Evolutionary conservation across 2,113 vertebrate species (phyloP), one percentile per base, ranked within the genome.

Genomic region (Neogale vison): DNA sequence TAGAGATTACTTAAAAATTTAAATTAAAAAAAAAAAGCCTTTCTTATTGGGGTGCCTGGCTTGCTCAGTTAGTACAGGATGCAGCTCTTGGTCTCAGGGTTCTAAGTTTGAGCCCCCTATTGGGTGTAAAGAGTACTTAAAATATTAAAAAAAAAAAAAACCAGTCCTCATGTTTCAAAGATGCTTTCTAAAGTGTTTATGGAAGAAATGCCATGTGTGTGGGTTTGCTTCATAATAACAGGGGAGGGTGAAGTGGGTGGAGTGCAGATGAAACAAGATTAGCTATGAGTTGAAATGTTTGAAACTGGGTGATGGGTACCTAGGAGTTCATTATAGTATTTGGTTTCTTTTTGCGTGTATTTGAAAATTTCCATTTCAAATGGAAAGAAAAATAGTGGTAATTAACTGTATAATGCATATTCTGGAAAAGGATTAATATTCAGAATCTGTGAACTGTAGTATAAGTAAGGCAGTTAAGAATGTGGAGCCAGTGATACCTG

Each of bases 341-440:
- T 23, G 45, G 5, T 63, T 11, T 83, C 52, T 72, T 72, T 93
- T 84, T 36, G 18, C 65, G 36, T 86, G 4, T 76, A 88, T 96
- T 76, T 93, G 50, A 36, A 92, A 90, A 7, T 97, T 97, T 87
- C 50, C 67, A 81, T 85, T 93, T 91, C 87, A 97, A 79, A 61
- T 92, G 52, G 8, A 45, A 90, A 55, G 71, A 80, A 95, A 45
- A 96, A 89, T 55, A 71, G 65, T 84, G n/a, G 5, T 36, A 81
- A 57, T 94, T 57, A 50, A 45, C 69, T 93, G 26, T 88, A n/a
- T 77, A 80, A 91, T 86, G 13, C 69, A 47, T 45, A 47, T 92
- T 55, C 23, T 52, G 13, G 87, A 77, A 93, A 82, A 52, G 36
- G 6, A 24, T 29, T n/a, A 88, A 18, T 88, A 47, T 89, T 61